Base-by-base conservation (phyloP, 1,140 invertebrate genomes). In the Melitaea cinxia region DNA sequence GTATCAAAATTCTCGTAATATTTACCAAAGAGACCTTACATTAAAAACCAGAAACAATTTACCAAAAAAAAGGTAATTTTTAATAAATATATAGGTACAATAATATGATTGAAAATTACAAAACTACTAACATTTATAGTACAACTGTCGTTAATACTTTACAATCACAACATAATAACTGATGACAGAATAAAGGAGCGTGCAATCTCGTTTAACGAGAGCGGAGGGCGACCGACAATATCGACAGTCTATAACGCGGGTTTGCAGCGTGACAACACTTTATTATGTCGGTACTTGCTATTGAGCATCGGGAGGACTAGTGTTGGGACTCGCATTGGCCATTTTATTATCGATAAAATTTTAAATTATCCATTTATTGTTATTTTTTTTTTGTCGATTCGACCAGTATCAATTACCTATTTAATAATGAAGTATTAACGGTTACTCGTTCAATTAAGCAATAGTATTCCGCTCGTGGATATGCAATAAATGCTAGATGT, bases 221-320 rank as follows among this genome's bases (percentile, higher is more conserved):
- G n/a, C 60, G 59, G 35, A 76, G 78, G 73, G 74, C 57, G 49
- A 65, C 58, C 62, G 58, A 75, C 75, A 73, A 62, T 66, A 50
- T 53, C 55, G 64, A 49, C 50, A 42, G 28, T 35, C 58, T 45
- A 72, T 66, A 63, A 68, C 68, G 80, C n/a, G 35, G 35, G 37
- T 7, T 42, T 42, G 37, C 78, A 68, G 54, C 75, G 77, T 78
- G 78, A 83, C 80, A 73, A 81, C 82, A 81, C 80, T 85, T 78
- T 78, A 82, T 81, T 85, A 82, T 85, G 65, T 73, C 71, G 63
- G 65, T 75, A 80, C 77, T 82, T 24, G 37, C 10, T 56, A 72
- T 75, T 37, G 50, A 69, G 65, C 58, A 65, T 64, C 66, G 47
- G 55, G 65, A 62, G 49, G 50, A 53, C 30, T 72, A 74, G 73